Percentiles rank a stretch among this genome's conserved stretches.
Conservation (phyloP, 2,888 invertebrate species). For the Drosophila lacicola region DNA sequence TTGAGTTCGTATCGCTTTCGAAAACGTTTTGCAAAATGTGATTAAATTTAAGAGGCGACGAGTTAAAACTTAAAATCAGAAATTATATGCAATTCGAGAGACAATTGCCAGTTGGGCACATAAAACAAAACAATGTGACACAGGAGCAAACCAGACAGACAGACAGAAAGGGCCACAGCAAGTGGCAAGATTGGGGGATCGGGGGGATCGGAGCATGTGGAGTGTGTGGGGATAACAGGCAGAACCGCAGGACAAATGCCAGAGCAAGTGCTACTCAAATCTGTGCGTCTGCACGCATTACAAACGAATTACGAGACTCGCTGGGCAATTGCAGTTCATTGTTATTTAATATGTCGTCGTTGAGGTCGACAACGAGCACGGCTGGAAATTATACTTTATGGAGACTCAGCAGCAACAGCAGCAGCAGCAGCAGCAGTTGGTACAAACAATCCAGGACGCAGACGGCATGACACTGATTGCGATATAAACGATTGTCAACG, state of each 20-base stretch:
- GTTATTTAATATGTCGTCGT: slow-evolving; percentile 80
- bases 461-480: slow-evolving; percentile 80
- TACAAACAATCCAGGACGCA: slow-evolving; percentile 47
- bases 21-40: slow-evolving; percentile 35
- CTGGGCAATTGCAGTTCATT: slow-evolving; percentile 82
- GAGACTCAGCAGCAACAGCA: slow-evolving; percentile 46
- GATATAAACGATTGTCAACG: slow-evolving; percentile 82
- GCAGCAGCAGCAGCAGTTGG: slow-evolving; percentile 25
- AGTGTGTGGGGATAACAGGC: slow-evolving; percentile 21
- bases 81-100: slow-evolving; percentile 63
- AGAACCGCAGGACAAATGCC: slow-evolving; percentile 30
- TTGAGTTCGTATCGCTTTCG: slow-evolving; percentile 22
- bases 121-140: slow-evolving; percentile 61
- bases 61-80: slow-evolving; percentile 70
- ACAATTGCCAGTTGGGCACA: slow-evolving; percentile 58
- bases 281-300: slow-evolving; percentile 81
- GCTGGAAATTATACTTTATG: slow-evolving; percentile 79
- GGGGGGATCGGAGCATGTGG: background rate
- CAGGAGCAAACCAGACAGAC: slow-evolving; percentile 10
- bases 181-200: slow-evolving; percentile 5
- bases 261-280: slow-evolving; percentile 69
- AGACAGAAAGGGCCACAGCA: slow-evolving; percentile 13
- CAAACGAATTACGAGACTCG: slow-evolving; percentile 77
- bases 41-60: slow-evolving; percentile 72
- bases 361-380: slow-evolving; percentile 43